Evolutionary conservation across 2,113 vertebrate species (phyloP), one percentile per base, ranked within the genome.

Genomic region (Hemicordylus capensis): DNA sequence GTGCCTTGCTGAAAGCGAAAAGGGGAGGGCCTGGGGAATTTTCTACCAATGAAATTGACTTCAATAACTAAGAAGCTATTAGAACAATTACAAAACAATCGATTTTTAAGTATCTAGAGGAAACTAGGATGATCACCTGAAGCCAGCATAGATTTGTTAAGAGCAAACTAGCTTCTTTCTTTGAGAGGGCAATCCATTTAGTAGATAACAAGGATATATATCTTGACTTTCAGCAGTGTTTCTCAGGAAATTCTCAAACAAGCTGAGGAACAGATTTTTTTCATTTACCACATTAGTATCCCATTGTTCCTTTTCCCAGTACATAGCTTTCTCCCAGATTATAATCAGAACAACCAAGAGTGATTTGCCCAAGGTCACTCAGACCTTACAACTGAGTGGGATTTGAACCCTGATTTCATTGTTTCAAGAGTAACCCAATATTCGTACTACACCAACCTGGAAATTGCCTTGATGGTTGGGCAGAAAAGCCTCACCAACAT

Each of bases 41-140:
- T 59, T n/a, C n/a, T 44, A 39, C 20, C 67, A 78, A 46, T 37
- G 39, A 85, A 48, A 78, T 46, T 28, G 54, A 59, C 64, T 48
- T 48, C 28, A 78, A 72, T 48, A 72, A 59, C 19, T 12, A 70
- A 78, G 66, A 59, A 70, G 39, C 22, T 59, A 59, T 78, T 44
- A 77, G 63, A 69, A 69, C 51, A 77, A 85, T 85, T 85, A 72
- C 64, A 85, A 58, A 46, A 28, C 31, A 26, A 85, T 78, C 64
- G 39, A 58, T 78, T 44, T 70, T 39, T n/a, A 58, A 78, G 64
- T 34, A 58, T 46, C 42, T 34, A 46, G 64, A 85, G 39, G 39
- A 59, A 85, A 66, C 48, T 58, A 37, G 34, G 15, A 39, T 31
- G 24, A 72, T n/a, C 44, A 75, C 44, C 8, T 8, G n/a, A 63